These are phyloP conservation scores for Palythoa grandiflora DNA, from an alignment of 92 coral and sea anemone genomes.

Conservation along the genomic window DNA sequence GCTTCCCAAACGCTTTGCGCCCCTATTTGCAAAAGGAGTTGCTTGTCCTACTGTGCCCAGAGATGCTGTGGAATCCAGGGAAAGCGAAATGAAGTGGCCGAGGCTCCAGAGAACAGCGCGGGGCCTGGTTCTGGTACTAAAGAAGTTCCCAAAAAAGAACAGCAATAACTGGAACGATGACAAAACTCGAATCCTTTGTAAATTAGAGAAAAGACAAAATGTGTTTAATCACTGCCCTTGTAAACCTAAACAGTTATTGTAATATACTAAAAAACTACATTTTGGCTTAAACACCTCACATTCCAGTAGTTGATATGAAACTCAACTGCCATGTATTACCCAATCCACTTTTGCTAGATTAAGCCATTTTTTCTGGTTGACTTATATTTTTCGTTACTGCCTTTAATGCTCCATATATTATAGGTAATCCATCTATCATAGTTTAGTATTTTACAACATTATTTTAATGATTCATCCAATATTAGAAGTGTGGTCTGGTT, in stretches of 20 bases:
- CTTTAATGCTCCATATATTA: too few relatives aligned
- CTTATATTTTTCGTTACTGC: background rate
- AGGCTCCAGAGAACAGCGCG: slow-evolving; percentile 11
- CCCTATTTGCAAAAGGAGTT: slow-evolving; percentile 69
- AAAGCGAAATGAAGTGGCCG: slow-evolving; percentile 69
- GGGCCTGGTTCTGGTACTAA: slow-evolving; percentile 54
- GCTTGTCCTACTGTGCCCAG: slow-evolving; percentile 85
- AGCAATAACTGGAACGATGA: background rate
- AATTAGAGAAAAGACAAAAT: background rate
- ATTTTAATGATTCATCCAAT: too few relatives aligned
- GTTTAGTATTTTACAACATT: too few relatives aligned
- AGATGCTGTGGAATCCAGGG: slow-evolving; percentile 81
- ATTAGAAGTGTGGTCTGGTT: too few relatives aligned
- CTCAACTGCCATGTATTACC: background rate
- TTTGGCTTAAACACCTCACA: background rate
- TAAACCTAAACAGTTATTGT: background rate
- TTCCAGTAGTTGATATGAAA: background rate
- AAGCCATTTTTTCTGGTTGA: background rate
- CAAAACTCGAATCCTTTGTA: background rate
- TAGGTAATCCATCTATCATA: too few relatives aligned
- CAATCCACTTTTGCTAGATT: background rate
- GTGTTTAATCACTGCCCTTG: background rate
- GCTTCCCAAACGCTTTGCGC: slow-evolving; percentile 69
- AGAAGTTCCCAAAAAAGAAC: background rate
- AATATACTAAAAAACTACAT: background rate